Percentiles rank a stretch among this genome's conserved stretches.
phyloP scores from a whole-genome alignment of 1,140 invertebrate species.

The Pectinophora gossypiella region DNA sequence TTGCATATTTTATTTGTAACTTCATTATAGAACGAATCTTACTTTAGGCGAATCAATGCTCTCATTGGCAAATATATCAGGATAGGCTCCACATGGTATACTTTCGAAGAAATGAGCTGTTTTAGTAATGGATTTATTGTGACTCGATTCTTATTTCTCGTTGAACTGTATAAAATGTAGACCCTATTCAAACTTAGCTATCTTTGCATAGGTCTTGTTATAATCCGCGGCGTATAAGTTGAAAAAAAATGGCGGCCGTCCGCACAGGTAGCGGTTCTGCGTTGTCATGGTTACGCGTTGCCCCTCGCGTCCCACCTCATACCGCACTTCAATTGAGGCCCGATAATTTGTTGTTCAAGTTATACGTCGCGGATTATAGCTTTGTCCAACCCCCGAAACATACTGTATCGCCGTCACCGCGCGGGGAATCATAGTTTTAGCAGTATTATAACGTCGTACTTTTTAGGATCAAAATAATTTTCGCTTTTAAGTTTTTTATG shows the following conservation, averaged over 20 bases:
- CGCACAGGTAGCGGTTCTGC: too few species aligned
- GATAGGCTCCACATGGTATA: background rate
- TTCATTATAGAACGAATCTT: too few species aligned
- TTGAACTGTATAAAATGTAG: background rate
- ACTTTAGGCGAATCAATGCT: constrained; percentile 34
- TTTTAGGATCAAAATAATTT: constrained; percentile 30
- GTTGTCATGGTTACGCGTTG: too few species aligned
- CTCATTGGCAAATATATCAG: constrained; percentile 14
- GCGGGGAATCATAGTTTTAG: constrained; percentile 39
- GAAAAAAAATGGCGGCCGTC: too few species aligned
- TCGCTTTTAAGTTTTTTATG: constrained; percentile 37
- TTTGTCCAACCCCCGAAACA: background rate
- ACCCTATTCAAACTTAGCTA: background rate
- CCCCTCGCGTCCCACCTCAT: too few species aligned
- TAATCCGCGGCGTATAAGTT: too few species aligned
- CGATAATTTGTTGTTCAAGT: too few species aligned
- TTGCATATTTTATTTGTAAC: background rate
- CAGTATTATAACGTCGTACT: constrained; percentile 57
- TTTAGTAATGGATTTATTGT: too few species aligned
- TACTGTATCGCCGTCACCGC: background rate
- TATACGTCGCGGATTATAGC: too few species aligned
- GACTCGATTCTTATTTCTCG: too few species aligned
- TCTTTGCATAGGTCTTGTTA: background rate
- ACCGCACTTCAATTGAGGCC: too few species aligned
- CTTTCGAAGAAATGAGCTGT: too few species aligned